Evolutionary conservation across 1,140 invertebrate genomes (phyloP), one percentile per base, ranked within the genome.

Genomic region (Brachionus rotundiformis): DNA sequence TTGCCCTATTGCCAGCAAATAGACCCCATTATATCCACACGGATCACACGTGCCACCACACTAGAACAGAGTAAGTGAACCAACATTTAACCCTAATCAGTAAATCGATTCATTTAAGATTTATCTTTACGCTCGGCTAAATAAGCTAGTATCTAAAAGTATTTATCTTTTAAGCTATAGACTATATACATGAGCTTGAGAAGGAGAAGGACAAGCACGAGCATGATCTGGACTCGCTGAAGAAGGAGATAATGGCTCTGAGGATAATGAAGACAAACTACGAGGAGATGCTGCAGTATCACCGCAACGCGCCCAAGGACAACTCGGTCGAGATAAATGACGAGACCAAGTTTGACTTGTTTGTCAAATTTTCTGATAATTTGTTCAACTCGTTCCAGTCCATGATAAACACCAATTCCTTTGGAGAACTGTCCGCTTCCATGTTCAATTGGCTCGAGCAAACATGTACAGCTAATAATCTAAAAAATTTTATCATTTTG

Each of bases 291-390:
- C 16, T 79, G 23, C 47, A 63, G 47, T 63, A 79, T 79, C 76
- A 79, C 54, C 44, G 47, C 10, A 79, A 79, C 25, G 36, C 47
- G 23, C 76, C 76, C 23, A 79, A 79, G 41, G 76, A 79, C 29
- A 79, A 79, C 33, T 59, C 47, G 2, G 76, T 79, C n/a, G 76
- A 79, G 13, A 54, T 79, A 63, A 79, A 79, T 13, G 76, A 79
- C 27, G 76, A 79, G 29, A 13, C 44, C 11, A 79, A 79, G 16
- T 79, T 79, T 36, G 76, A 79, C 31, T 33, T 79, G 76, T 79
- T 79, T 79, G 76, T 79, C 23, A 79, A 79, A 25, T 79, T 79
- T 63, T 79, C 76, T 13, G 76, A 79, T 13, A 79, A 79, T 79
- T 63, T 79, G 23, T 79, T 79, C 47, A 36, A 79, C 23, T 79